Evolutionary conservation across 1,140 invertebrate genomes (phyloP).

Genomic region (Thereuonema tuberculata): DNA sequence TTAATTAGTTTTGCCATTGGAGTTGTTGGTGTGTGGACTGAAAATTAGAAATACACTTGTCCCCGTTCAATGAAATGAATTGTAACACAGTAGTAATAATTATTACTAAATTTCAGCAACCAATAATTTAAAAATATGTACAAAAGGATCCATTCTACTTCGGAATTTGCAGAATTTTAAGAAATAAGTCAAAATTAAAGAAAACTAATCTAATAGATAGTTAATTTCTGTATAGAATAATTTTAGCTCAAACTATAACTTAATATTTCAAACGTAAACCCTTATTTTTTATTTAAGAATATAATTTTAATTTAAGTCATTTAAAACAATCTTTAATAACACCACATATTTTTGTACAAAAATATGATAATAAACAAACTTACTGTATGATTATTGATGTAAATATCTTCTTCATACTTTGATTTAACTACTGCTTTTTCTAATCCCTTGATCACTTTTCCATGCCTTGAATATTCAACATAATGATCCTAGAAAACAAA

Average conservation of each 20-base stretch:
- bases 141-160: not conserved
- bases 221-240: not conserved
- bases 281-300: not conserved
- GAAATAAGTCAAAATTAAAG: not conserved
- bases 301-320: not conserved
- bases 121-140: not conserved
- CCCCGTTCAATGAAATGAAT: not conserved
- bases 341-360: not conserved
- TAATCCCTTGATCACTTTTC: conserved; percentile 67
- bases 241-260: too few species aligned
- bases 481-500: conserved; percentile 58
- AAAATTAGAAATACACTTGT: conserved; percentile 11
- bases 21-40: too few species aligned
- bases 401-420: conserved; percentile 90
- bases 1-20: conserved; percentile 13
- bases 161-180: too few species aligned
- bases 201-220: not conserved
- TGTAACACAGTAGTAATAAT: not conserved
- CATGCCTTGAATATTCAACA: conserved; percentile 87
- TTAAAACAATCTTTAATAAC: not conserved
- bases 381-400: conserved; percentile 76
- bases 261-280: not conserved
- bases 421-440: conserved; percentile 75
- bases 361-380: conserved; percentile 9
- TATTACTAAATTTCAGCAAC: not conserved